phyloP scores from a whole-genome alignment of 2,888 invertebrate species.

The Ophonus ardosiacus region DNA sequence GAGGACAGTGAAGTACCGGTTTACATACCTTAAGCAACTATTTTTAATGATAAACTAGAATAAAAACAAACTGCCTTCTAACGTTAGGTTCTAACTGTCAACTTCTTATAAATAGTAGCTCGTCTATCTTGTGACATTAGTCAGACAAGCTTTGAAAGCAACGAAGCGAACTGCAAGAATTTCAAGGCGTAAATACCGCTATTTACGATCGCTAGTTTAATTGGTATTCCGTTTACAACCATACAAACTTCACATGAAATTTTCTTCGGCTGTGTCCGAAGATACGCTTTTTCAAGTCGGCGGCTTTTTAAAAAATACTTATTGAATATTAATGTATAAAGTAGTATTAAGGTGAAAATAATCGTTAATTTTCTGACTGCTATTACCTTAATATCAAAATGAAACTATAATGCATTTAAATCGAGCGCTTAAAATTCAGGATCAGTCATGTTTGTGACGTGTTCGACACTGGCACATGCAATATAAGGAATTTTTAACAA shows the following conservation, averaged over 20 bases:
- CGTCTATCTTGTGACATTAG: conserved; percentile 49
- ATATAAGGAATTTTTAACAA: too few relatives aligned
- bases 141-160: conserved; percentile 34
- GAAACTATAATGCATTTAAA: too few relatives aligned
- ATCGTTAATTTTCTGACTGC: too few relatives aligned
- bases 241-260: not conserved
- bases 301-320: too few relatives aligned
- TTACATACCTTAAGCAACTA: conserved; percentile 27
- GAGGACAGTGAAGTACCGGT: not conserved
- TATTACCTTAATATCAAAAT: too few relatives aligned
- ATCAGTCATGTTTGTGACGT: too few relatives aligned
- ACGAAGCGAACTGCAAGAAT: not conserved
- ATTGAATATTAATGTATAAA: too few relatives aligned
- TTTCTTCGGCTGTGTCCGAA: too few relatives aligned
- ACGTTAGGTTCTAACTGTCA: conserved; percentile 37
- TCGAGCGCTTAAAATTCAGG: too few relatives aligned
- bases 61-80: conserved; percentile 20
- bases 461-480: too few relatives aligned
- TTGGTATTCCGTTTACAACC: conserved; percentile 1
- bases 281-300: too few relatives aligned
- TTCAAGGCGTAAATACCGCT: conserved; percentile 1
- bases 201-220: not conserved
- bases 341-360: too few relatives aligned
- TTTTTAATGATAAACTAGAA: conserved; percentile 9
- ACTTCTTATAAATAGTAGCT: conserved; percentile 45